Evolutionary conservation across 2,888 invertebrate species (phyloP).

Genomic region (Drosophila ustulata): DNA sequence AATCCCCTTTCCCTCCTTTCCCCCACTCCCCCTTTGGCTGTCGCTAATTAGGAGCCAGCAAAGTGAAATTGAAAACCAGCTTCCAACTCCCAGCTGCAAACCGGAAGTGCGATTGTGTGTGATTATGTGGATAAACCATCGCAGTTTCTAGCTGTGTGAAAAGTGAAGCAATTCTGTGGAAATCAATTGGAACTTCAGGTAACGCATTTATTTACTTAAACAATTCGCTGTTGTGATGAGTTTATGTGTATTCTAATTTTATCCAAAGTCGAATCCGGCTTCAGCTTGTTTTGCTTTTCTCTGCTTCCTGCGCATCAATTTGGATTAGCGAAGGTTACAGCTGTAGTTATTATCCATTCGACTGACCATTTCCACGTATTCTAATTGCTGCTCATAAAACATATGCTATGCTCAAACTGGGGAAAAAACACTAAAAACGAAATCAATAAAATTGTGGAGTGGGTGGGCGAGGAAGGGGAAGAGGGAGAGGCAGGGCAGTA

Average conservation of each 20-base stretch:
- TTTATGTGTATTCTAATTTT: constrained; percentile 37
- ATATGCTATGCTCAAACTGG: constrained; percentile 35
- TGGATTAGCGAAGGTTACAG: neutral
- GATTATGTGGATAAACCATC: constrained; percentile 3
- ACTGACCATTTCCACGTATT: constrained; percentile 1
- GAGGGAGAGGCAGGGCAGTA: neutral
- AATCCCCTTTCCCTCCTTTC: neutral
- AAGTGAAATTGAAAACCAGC: constrained; percentile 48
- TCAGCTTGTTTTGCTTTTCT: neutral
- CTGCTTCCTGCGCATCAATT: constrained; percentile 5
- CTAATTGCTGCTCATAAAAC: constrained; percentile 34
- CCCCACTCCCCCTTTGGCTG: no score
- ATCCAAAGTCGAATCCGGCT: constrained; percentile 2
- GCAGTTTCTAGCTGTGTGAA: neutral
- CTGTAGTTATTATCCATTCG: neutral
- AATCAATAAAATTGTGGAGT: constrained; percentile 39
- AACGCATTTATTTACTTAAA: constrained; percentile 23
- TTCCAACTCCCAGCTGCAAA: neutral
- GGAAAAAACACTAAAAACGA: constrained; percentile 31
- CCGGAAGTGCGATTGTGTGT: constrained; percentile 19
- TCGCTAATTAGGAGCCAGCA: constrained; percentile 24
- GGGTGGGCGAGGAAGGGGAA: neutral
- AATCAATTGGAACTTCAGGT: constrained; percentile 22
- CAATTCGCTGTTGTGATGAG: constrained; percentile 2
- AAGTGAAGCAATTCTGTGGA: neutral